Evolutionary conservation across 2,113 vertebrate genomes (phyloP), one percentile per base, ranked within the genome.

Genomic region (Hepsetus odoe): DNA sequence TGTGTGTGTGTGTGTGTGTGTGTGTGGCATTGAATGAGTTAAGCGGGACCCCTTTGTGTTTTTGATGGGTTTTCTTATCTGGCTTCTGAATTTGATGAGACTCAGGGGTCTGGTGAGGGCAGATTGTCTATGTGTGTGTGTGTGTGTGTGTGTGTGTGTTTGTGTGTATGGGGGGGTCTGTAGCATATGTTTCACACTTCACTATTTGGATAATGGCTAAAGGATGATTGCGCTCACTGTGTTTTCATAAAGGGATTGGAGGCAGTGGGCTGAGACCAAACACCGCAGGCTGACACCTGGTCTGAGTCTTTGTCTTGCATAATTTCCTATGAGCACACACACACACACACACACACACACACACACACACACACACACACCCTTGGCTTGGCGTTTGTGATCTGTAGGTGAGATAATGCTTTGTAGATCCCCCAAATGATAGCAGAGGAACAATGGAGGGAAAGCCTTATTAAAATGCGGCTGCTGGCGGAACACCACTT

Each of bases 391-490:
- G 58, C 77, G 72, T 68, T 56, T 61, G 44, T 56, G 38, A 11
- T 70, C 20, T 44, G 65, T 68, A 35, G 7, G 28, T 70, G 56
- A 55, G 35, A 64, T 78, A 75, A 72, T 40, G 64, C 44, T 53
- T 69, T 28, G 28, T 20, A 24, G 71, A 59, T 82, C 71, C 74
- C 64, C 6, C 18, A 44, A 74, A 77, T 42, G 55, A 72, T 42
- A 72, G 64, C 24, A 59, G 4, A 56, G 28, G 65, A 80, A 71
- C 56, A 78, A 46, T 79, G 53, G 74, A 44, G 33, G 72, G 72
- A 44, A 66, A 61, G 58, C 56, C 67, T 83, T 80, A 82, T 81
- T 86, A 83, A 81, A 86, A 70, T 58, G 20, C 8, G 2, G 46
- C 61, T 74, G 11, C 49, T 73, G 77, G 80, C 80, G 51, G 32